These are phyloP conservation scores for Atethmia centrago DNA, from an alignment of 2,888 invertebrate genomes.

Conservation along the genomic window DNA sequence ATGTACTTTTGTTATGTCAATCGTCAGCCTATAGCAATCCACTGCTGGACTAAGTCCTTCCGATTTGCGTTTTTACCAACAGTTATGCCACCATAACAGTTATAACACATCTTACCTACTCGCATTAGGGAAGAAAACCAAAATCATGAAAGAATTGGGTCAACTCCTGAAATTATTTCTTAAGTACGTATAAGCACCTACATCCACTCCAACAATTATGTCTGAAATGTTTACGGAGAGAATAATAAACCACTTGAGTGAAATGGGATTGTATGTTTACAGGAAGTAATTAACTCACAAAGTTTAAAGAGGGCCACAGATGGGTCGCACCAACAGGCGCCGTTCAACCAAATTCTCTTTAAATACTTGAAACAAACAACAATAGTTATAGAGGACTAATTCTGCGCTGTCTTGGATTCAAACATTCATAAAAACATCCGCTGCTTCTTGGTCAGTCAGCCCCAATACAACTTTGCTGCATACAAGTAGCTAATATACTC, in stretches of 20 bases:
- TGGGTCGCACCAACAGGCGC: constrained; percentile 44
- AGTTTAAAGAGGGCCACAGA: constrained; percentile 60
- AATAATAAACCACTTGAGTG: constrained; percentile 61
- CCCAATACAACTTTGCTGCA: too few relatives aligned
- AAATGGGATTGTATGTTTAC: constrained; percentile 63
- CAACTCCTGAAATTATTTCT: constrained; percentile 21
- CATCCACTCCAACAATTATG: constrained; percentile 47
- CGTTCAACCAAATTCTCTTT: constrained; percentile 46
- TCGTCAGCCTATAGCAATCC: too few relatives aligned
- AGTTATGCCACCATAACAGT: background rate
- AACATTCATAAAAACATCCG: background rate
- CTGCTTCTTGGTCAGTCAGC: background rate
- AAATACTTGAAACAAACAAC: constrained; percentile 46
- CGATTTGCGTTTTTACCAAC: background rate
- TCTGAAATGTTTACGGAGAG: constrained; percentile 54
- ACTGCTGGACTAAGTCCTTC: background rate
- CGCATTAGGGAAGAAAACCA: background rate
- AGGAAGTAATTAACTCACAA: constrained; percentile 66
- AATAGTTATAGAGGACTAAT: constrained; percentile 19
- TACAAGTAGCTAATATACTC: background rate
- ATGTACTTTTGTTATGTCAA: background rate
- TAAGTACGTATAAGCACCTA: constrained; percentile 24
- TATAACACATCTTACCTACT: background rate
- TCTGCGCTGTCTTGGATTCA: background rate
- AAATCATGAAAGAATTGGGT: background rate